phyloP scores from a whole-genome alignment of 2,888 invertebrate genomes.

The Cactoblastis cactorum region DNA sequence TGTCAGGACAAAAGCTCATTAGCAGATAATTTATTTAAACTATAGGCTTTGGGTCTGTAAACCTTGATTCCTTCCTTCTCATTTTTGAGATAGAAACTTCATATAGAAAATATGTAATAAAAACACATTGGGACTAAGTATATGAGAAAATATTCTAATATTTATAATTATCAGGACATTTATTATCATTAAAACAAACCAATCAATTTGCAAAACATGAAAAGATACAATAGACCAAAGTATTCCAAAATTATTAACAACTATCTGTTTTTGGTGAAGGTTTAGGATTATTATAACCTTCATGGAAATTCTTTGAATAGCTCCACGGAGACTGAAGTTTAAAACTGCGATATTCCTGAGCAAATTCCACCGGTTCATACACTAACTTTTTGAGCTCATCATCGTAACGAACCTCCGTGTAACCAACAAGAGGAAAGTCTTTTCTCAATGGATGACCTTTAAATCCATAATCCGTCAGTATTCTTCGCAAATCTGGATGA shows the following conservation, averaged over 20 bases:
- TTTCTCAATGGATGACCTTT: constrained; percentile 66
- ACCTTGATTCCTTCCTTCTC: constrained; percentile 2
- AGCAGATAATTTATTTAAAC: constrained; percentile 33
- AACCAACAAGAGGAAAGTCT: constrained; percentile 65
- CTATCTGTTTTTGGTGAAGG: constrained; percentile 25
- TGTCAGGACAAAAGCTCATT: constrained; percentile 44
- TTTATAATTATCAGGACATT: too few relatives aligned
- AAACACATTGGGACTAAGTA: too few relatives aligned
- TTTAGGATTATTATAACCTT: constrained; percentile 42
- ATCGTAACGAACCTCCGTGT: constrained; percentile 65
- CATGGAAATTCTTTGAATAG: constrained; percentile 58
- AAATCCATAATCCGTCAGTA: constrained; percentile 69
- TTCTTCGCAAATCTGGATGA: constrained; percentile 64
- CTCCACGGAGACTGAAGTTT: constrained; percentile 62
- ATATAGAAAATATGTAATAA: background rate
- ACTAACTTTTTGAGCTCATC: constrained; percentile 67
- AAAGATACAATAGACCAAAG: background rate
- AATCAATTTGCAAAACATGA: background rate
- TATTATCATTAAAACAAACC: too few relatives aligned
- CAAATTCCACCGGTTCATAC: constrained; percentile 63
- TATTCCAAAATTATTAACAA: background rate
- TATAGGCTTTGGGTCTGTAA: constrained; percentile 17
- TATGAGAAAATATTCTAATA: too few relatives aligned
- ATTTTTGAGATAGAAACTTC: background rate
- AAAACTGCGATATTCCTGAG: constrained; percentile 54